These are phyloP conservation scores for Syngnathus scovelli DNA, from an alignment of 2,113 vertebrate genomes.

Conservation along the genomic window DNA sequence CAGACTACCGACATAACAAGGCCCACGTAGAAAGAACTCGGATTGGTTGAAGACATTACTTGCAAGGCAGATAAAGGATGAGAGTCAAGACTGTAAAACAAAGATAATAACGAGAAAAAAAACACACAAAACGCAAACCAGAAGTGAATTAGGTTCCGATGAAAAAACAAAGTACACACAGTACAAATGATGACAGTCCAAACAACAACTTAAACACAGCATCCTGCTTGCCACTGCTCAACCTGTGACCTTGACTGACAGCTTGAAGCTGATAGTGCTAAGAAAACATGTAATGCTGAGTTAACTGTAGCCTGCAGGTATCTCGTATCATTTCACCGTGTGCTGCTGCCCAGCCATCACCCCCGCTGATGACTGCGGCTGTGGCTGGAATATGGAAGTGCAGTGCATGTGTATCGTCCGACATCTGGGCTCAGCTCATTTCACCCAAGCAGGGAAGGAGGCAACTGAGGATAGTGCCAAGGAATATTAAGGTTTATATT, in stretches of 20 bases:
- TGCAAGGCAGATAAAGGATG: neutral
- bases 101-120: neutral
- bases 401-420: constrained; percentile 42
- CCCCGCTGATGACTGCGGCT: constrained; percentile 31
- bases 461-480: constrained; percentile 46
- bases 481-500: constrained; percentile 47
- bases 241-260: constrained; percentile 40
- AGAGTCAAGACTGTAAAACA: neutral
- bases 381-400: constrained; percentile 34
- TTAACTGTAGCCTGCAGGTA: constrained; percentile 47
- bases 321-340: constrained; percentile 29
- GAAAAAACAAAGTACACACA: neutral
- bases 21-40: too few species aligned
- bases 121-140: neutral
- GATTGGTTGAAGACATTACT: neutral
- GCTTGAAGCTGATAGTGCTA: constrained; percentile 24
- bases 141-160: neutral
- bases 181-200: neutral
- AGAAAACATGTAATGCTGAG: constrained; percentile 19
- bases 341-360: constrained; percentile 38
- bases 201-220: neutral
- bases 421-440: constrained; percentile 48
- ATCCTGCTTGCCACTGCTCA: constrained; percentile 20
- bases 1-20: too few species aligned
- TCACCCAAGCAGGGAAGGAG: constrained; percentile 34